Evolutionary conservation across 1,140 invertebrate genomes (phyloP).

Genomic region (Achatina immaculata): DNA sequence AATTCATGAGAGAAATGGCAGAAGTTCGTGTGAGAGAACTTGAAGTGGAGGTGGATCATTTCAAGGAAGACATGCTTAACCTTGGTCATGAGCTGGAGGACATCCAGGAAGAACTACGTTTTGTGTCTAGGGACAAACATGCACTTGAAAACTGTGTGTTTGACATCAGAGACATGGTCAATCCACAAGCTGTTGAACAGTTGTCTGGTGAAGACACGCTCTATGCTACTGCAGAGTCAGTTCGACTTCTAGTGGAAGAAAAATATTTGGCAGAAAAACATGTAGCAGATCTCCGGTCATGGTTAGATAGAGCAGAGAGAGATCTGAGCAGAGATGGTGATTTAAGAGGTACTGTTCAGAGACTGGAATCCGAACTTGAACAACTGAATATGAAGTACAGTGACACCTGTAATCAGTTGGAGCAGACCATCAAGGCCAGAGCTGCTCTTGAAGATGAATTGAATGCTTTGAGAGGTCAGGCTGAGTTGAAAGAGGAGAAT

Average conservation of each 20-base stretch:
- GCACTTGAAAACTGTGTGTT: slow-evolving; percentile 39
- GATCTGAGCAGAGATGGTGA: not conserved
- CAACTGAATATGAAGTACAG: not conserved
- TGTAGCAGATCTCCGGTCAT: not conserved
- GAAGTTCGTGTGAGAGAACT: slow-evolving; percentile 17
- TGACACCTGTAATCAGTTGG: slow-evolving; percentile 13
- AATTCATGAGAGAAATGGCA: not conserved
- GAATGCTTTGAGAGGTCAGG: not conserved
- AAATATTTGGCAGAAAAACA: slow-evolving; percentile 26
- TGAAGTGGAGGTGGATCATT: slow-evolving; percentile 20
- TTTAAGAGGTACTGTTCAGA: not conserved
- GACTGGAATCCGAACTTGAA: not conserved
- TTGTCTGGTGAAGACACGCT: slow-evolving; percentile 28
- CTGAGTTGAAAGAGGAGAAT: not conserved
- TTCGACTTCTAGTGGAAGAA: slow-evolving; percentile 30
- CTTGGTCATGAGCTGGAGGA: slow-evolving; percentile 42
- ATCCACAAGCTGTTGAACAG: slow-evolving; percentile 31
- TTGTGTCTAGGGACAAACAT: slow-evolving; percentile 27
- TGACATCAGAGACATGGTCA: slow-evolving; percentile 42
- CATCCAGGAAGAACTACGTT: slow-evolving; percentile 32
- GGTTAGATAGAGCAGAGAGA: not conserved
- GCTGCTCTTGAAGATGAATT: slow-evolving; percentile 1
- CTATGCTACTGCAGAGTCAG: slow-evolving; percentile 32
- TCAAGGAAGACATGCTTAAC: slow-evolving; percentile 16
- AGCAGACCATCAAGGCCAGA: not conserved